Conservation (phyloP, 2,888 invertebrate genomes). For the Spisula subtruncata region DNA sequence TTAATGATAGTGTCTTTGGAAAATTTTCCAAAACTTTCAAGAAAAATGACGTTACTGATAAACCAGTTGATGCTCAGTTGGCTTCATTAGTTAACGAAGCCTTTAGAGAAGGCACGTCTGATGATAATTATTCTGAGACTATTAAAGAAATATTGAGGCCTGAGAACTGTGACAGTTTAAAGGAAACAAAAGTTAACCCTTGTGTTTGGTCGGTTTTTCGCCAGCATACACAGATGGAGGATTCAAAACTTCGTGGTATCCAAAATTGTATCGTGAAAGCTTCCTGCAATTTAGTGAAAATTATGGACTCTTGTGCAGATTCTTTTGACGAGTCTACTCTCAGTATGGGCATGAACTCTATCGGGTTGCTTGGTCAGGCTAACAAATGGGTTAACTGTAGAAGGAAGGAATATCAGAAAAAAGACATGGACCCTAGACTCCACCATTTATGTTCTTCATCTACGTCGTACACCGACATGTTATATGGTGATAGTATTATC, state of each 20-base stretch:
- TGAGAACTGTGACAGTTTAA: slow-evolving; percentile 43
- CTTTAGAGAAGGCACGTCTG: slow-evolving; percentile 47
- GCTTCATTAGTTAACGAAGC: slow-evolving; percentile 44
- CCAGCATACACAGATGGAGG: slow-evolving; percentile 47
- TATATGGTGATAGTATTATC: slow-evolving; percentile 22
- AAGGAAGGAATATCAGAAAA: slow-evolving; percentile 49
- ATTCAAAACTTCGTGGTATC: not conserved
- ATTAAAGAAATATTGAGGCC: slow-evolving; percentile 39
- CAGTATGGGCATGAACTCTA: slow-evolving; percentile 33
- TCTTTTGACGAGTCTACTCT: not conserved
- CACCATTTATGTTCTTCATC: slow-evolving; percentile 58
- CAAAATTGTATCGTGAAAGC: slow-evolving; percentile 51
- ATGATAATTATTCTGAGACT: slow-evolving; percentile 37
- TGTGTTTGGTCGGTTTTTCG: slow-evolving; percentile 44
- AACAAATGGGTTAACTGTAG: slow-evolving; percentile 51
- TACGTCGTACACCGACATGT: not conserved
- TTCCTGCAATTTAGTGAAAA: slow-evolving; percentile 45
- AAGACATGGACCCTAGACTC: slow-evolving; percentile 50
- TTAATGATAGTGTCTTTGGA: slow-evolving; percentile 34
- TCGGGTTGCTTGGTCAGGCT: slow-evolving; percentile 47
- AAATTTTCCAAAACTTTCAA: slow-evolving; percentile 42
- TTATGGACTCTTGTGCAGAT: slow-evolving; percentile 34
- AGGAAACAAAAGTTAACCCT: slow-evolving; percentile 46
- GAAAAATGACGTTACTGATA: slow-evolving; percentile 36
- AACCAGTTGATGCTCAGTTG: slow-evolving; percentile 26